Evolutionary conservation across 2,888 invertebrate genomes (phyloP).

Genomic region (Mechanitis messenoides): DNA sequence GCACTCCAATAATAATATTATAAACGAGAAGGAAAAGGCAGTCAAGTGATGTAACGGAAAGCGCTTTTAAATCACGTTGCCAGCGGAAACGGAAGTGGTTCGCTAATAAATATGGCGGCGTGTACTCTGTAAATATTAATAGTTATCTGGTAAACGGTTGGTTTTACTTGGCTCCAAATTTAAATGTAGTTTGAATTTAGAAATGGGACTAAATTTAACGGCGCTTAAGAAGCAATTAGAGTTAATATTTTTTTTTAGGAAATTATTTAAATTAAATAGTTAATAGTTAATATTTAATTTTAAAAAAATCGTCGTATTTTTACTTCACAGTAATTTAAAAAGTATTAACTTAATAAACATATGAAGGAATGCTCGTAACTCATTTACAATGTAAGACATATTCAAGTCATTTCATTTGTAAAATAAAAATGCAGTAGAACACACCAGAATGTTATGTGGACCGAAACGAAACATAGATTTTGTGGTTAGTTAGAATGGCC

Average conservation of each 20-base stretch:
- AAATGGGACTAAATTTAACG: too few relatives aligned
- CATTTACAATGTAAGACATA: too few relatives aligned
- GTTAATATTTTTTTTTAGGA: too few relatives aligned
- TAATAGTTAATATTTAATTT: too few relatives aligned
- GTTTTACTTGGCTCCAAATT: constrained; percentile 10
- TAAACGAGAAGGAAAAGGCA: constrained; percentile 41
- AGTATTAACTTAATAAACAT: too few relatives aligned
- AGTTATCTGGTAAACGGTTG: constrained; percentile 10
- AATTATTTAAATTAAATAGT: too few relatives aligned
- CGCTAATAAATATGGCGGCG: constrained; percentile 60
- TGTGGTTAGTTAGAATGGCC: constrained; percentile 11
- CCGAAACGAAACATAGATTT: constrained; percentile 18
- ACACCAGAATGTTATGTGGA: constrained; percentile 7
- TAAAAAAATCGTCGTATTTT: too few relatives aligned
- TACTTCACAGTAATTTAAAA: too few relatives aligned
- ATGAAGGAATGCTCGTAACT: too few relatives aligned
- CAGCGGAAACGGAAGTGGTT: constrained; percentile 48
- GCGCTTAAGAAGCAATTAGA: too few relatives aligned
- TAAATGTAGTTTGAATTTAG: background rate
- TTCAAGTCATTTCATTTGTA: background rate
- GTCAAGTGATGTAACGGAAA: constrained; percentile 52
- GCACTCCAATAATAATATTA: constrained; percentile 33
- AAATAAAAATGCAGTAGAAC: constrained; percentile 4
- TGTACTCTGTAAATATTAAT: constrained; percentile 22
- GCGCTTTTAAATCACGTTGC: constrained; percentile 57